A percentile compares a stretch with the other conserved stretches of the same genome.
Evolutionary conservation across 2,888 invertebrate species (phyloP).

Genomic region (Tipula unca): DNA sequence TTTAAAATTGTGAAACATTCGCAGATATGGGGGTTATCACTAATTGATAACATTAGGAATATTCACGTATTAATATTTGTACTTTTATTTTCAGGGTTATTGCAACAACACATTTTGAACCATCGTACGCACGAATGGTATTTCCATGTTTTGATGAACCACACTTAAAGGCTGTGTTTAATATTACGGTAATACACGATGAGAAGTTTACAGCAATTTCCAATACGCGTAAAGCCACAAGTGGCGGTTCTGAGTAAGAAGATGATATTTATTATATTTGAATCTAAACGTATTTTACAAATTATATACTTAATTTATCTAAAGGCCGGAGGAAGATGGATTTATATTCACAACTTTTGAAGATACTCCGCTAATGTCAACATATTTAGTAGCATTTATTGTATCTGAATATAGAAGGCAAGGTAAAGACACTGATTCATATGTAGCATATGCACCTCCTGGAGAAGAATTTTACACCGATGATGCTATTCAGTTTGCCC

Average conservation of each 20-base stretch:
- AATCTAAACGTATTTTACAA: too few relatives aligned
- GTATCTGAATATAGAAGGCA: conserved; percentile 40
- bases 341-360: background rate
- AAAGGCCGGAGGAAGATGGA: background rate
- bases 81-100: conserved; percentile 41
- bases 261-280: too few relatives aligned
- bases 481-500: conserved; percentile 17
- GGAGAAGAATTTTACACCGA: background rate
- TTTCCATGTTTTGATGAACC: conserved; percentile 68
- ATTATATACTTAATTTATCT: background rate
- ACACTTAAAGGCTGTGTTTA: conserved; percentile 51
- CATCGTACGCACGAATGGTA: conserved; percentile 49
- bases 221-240: background rate
- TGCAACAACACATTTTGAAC: conserved; percentile 53
- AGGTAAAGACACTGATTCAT: background rate
- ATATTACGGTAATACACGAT: conserved; percentile 42
- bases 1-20: background rate
- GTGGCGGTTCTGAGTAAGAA: background rate
- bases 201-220: background rate
- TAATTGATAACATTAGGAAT: background rate
- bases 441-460: background rate
- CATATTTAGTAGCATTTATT: conserved; percentile 64
- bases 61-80: too few relatives aligned
- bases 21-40: too few relatives aligned
- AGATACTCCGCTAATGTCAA: conserved; percentile 49